These are phyloP conservation scores for Carassius gibelio DNA, from an alignment of 2,113 vertebrate genomes.

Conservation along the genomic window DNA sequence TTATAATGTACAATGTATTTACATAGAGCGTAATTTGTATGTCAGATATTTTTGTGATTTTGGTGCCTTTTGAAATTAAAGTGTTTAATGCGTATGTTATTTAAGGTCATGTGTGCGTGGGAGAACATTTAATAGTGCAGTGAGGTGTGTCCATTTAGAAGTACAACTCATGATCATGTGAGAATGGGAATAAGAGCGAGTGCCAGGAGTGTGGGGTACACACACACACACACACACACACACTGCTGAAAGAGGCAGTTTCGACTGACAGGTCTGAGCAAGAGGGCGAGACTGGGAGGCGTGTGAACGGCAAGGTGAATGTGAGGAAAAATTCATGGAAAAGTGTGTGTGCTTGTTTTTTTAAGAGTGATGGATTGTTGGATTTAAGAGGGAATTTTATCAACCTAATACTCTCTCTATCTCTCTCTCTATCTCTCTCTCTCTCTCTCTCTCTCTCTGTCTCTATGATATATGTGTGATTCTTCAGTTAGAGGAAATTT, in stretches of 20 bases:
- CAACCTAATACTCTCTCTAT: background rate
- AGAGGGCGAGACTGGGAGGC: constrained; percentile 48
- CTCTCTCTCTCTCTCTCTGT: background rate
- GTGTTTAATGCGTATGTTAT: background rate
- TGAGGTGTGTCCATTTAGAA: constrained; percentile 29
- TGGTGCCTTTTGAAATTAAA: constrained; percentile 38
- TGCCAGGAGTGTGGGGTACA: constrained; percentile 3
- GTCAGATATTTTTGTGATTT: constrained; percentile 38
- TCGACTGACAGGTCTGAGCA: constrained; percentile 58
- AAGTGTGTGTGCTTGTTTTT: constrained; percentile 41
- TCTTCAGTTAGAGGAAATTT: background rate
- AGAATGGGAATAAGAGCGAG: background rate
- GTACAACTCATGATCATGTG: constrained; percentile 17
- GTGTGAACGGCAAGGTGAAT: constrained; percentile 45
- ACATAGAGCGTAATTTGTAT: background rate
- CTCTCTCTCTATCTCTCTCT: too few relatives aligned
- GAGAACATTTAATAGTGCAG: background rate
- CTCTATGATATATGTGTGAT: background rate
- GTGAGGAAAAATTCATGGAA: background rate
- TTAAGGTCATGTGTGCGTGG: background rate
- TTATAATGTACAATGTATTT: constrained; percentile 16
- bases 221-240: constrained; percentile 38
- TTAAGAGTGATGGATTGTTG: constrained; percentile 36
- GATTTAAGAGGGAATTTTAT: background rate
- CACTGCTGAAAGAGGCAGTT: constrained; percentile 34